Conservation (phyloP, 2,113 vertebrate species). For the Leptodactylus fuscus region DNA sequence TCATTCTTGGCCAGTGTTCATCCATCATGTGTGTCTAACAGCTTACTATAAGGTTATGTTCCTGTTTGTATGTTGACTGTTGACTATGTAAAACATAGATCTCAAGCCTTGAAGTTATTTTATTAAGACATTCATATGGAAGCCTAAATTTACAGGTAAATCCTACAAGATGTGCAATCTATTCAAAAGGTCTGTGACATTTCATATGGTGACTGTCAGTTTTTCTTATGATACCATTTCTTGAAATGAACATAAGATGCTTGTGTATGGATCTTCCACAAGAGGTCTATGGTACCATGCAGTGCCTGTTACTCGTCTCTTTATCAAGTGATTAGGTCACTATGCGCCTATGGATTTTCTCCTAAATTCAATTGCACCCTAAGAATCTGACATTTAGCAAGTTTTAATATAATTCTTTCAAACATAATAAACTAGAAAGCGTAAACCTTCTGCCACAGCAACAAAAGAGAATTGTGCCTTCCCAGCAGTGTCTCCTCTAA, state of each 20-base stretch:
- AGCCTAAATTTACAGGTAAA: background rate
- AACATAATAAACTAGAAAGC: constrained; percentile 50
- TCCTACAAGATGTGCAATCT: background rate
- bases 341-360: constrained; percentile 31
- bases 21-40: too few species aligned
- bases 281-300: constrained; percentile 16
- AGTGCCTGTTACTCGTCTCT: constrained; percentile 38
- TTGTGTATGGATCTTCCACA: constrained; percentile 1
- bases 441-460: background rate
- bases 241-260: constrained; percentile 21
- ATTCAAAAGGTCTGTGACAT: constrained; percentile 18
- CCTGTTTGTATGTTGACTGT: too few species aligned
- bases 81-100: too few species aligned
- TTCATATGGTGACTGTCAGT: background rate
- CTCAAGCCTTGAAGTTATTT: background rate
- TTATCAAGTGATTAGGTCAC: constrained; percentile 39
- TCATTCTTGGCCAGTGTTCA: too few species aligned
- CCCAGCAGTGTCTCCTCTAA: background rate
- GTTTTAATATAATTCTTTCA: constrained; percentile 36
- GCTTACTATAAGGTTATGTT: too few species aligned
- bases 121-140: background rate
- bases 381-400: constrained; percentile 54
- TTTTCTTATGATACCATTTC: background rate
- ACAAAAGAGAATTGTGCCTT: background rate
- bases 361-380: constrained; percentile 52